Conservation (phyloP, 2,797 vertebrate genomes). For the Phalloptychus januarius region DNA sequence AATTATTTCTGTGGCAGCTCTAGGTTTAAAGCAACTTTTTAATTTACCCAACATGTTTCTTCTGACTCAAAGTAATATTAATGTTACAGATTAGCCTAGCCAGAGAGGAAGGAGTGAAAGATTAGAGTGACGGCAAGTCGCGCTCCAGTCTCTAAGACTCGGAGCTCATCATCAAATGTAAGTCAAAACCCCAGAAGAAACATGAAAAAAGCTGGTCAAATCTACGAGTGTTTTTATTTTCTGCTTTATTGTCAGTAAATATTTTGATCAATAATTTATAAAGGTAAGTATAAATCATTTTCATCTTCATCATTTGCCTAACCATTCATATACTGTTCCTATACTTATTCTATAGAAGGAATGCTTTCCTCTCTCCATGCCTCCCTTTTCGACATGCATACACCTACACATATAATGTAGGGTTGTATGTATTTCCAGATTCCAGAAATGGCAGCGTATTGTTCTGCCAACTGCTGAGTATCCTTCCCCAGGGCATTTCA, state of each 20-base stretch:
- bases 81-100: not conserved
- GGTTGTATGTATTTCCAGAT: conserved; percentile 1
- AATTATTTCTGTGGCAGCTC: not conserved
- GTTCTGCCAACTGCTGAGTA: not conserved
- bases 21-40: not conserved
- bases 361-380: not conserved
- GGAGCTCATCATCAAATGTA: not conserved
- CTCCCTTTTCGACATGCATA: conserved; percentile 4
- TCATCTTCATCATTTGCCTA: not conserved
- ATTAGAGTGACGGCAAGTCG: not conserved
- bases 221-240: not conserved
- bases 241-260: not conserved
- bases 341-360: not conserved
- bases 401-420: conserved; percentile 7
- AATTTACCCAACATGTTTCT: not conserved
- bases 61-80: not conserved
- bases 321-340: not conserved
- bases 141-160: not conserved
- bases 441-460: not conserved
- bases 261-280: not conserved
- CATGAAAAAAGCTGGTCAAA: not conserved
- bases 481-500: not conserved
- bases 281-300: not conserved
- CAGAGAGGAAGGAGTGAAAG: not conserved
- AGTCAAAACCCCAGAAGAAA: not conserved